phyloP scores from a whole-genome alignment of 2,113 vertebrate genomes.

The Candoia aspera region DNA sequence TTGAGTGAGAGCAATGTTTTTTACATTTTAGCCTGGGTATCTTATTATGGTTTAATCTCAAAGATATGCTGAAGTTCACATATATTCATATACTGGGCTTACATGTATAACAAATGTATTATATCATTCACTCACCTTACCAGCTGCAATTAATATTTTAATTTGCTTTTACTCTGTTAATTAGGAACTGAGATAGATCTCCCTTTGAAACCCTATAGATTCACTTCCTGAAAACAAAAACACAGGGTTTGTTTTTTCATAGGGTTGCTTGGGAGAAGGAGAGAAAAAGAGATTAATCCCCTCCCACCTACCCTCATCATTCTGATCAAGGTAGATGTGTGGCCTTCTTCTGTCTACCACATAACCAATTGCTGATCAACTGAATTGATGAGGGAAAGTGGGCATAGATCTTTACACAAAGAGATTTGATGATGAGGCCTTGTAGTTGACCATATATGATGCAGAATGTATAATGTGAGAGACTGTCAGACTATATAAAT shows the following conservation, averaged over 20 bases:
- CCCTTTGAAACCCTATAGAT: not conserved
- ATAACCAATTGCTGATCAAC: not conserved
- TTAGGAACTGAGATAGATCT: not conserved
- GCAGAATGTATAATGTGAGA: not conserved
- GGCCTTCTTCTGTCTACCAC: not conserved
- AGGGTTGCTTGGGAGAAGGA: not conserved
- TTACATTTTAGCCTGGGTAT: not conserved
- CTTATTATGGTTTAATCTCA: not conserved
- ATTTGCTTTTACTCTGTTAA: not conserved
- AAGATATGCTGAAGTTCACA: not conserved
- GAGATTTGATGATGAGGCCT: not conserved
- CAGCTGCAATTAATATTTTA: not conserved
- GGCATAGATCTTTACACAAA: not conserved
- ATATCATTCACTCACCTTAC: not conserved
- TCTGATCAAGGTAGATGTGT: not conserved
- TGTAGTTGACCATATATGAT: not conserved
- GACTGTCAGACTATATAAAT: not conserved
- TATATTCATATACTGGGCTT: slow-evolving; percentile 35
- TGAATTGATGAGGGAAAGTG: not conserved
- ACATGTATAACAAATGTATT: slow-evolving; percentile 12
- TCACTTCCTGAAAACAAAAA: not conserved
- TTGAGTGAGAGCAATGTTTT: not conserved
- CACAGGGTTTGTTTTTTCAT: not conserved
- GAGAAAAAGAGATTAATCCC: not conserved
- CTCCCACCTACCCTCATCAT: not conserved